These are phyloP conservation scores for Cheiracanthium punctorium DNA, from an alignment of 2,888 invertebrate species.

Conservation along the genomic window DNA sequence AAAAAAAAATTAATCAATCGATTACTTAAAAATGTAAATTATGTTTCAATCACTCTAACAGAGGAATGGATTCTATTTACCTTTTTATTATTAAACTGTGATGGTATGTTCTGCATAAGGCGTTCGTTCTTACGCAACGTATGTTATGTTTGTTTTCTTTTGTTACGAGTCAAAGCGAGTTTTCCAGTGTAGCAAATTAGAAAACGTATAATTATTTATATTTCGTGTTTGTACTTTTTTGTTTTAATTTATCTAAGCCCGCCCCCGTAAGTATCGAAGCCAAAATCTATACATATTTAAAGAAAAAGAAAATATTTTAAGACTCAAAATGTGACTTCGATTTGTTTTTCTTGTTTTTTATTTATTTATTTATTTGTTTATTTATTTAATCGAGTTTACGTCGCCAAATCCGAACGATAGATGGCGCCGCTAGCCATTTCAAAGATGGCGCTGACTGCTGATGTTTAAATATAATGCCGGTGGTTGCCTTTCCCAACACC, in stretches of 20 bases:
- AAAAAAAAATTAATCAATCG: conserved; percentile 32
- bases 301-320: background rate
- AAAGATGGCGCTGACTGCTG: conserved; percentile 53
- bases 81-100: conserved; percentile 67
- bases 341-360: conserved; percentile 27
- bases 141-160: conserved; percentile 40
- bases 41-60: conserved; percentile 31
- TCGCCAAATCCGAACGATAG: conserved; percentile 38
- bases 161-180: conserved; percentile 55
- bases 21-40: conserved; percentile 27
- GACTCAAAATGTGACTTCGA: background rate
- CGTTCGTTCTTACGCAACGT: conserved; percentile 51
- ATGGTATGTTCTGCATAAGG: conserved; percentile 67
- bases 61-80: conserved; percentile 48
- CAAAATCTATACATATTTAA: no score
- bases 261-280: background rate
- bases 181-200: conserved; percentile 40
- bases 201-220: conserved; percentile 28
- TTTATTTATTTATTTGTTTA: conserved; percentile 35
- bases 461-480: conserved; percentile 50
- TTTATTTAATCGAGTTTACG: conserved; percentile 11
- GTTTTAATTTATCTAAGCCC: background rate
- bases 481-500: conserved; percentile 62
- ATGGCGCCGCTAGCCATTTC: conserved; percentile 43
- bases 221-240: conserved; percentile 6